Evolutionary conservation across 2,113 vertebrate genomes (phyloP).

Genomic region (Rhodinocichla rosea): DNA sequence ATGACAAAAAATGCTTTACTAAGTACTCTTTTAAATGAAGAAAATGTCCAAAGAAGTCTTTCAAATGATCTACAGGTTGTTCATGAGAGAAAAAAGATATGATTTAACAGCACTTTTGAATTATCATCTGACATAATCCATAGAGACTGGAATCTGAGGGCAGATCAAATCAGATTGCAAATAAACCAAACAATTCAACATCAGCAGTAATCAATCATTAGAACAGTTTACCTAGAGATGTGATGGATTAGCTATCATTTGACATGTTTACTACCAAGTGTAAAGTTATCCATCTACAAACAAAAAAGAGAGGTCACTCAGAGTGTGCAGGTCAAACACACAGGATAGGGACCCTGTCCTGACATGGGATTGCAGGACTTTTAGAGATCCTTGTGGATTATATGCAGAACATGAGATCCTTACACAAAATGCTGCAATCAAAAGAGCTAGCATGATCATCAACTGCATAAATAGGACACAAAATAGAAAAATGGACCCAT

Average conservation of each 20-base stretch:
- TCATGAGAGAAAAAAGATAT: background rate
- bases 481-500: background rate
- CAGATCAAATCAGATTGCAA: background rate
- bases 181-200: conserved; percentile 16
- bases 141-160: background rate
- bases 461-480: background rate
- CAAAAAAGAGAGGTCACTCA: conserved; percentile 20
- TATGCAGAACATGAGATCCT: background rate
- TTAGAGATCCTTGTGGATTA: accelerated
- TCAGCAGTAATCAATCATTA: background rate
- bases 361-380: background rate
- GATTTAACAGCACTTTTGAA: background rate
- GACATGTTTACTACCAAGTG: conserved; percentile 3
- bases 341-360: background rate
- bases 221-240: conserved; percentile 10
- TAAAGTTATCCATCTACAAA: conserved; percentile 18
- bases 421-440: background rate
- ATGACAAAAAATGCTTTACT: background rate
- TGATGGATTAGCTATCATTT: conserved; percentile 32
- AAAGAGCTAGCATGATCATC: background rate
- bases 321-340: background rate
- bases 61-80: background rate
- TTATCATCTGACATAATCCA: background rate
- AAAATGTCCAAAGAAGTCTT: background rate
- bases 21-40: background rate